Evolutionary conservation across 2,797 vertebrate species (phyloP).

Genomic region (Anabacerthia variegaticeps): DNA sequence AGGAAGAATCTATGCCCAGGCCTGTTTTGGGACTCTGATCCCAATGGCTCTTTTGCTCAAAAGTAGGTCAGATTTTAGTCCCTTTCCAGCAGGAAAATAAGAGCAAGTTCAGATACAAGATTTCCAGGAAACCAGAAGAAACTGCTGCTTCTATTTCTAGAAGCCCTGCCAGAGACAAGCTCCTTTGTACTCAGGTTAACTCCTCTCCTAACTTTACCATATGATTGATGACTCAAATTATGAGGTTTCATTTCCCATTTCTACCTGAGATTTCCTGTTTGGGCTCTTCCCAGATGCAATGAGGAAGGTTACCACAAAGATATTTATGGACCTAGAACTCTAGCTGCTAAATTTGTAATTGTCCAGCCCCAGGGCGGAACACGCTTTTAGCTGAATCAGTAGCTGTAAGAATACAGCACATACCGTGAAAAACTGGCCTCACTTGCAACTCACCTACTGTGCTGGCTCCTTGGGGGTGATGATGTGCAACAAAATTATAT

Average conservation of each 20-base stretch:
- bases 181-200: constrained; percentile 8
- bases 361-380: constrained; percentile 48
- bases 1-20: neutral
- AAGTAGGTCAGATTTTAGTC: constrained; percentile 44
- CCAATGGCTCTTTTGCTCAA: neutral
- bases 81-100: constrained; percentile 5
- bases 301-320: constrained; percentile 53
- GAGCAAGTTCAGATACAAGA: neutral
- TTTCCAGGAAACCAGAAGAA: constrained; percentile 54
- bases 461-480: neutral
- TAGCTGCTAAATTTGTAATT: constrained; percentile 58
- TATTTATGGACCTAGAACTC: constrained; percentile 53
- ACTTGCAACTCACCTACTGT: neutral
- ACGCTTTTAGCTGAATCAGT: constrained; percentile 55
- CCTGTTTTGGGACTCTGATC: neutral
- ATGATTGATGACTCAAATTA: constrained; percentile 54
- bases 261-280: constrained; percentile 67
- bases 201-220: constrained; percentile 17
- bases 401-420: neutral
- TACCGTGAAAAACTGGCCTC: neutral
- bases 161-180: neutral
- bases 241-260: constrained; percentile 56
- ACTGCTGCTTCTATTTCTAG: constrained; percentile 35
- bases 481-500: neutral
- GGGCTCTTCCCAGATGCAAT: constrained; percentile 41